Evolutionary conservation across 2,113 vertebrate species (phyloP).

Genomic region (Nansenia antarctica): DNA sequence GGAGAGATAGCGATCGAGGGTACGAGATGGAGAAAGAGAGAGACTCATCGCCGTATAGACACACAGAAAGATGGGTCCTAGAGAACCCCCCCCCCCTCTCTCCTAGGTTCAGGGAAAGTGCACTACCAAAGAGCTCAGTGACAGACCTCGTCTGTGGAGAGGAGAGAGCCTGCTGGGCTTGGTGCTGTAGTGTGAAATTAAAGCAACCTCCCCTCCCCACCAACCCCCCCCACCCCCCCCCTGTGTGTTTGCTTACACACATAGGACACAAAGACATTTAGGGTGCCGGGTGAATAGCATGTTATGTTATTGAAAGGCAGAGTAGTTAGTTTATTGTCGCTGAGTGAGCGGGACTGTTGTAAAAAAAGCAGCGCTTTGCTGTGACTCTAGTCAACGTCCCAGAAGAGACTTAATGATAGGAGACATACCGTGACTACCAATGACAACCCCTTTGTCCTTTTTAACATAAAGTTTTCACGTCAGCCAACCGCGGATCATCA

Average conservation of each 20-base stretch:
- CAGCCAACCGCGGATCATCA: conserved; percentile 26
- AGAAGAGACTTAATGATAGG: conserved; percentile 15
- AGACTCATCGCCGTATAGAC: conserved; percentile 3
- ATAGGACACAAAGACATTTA: neutral
- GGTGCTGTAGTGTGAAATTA: conserved; percentile 42
- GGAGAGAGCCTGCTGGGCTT: conserved; percentile 12
- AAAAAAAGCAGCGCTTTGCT: neutral
- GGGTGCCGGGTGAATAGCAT: neutral
- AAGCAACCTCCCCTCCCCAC: conserved; percentile 12
- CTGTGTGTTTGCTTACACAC: conserved; percentile 33
- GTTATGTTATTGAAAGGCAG: conserved; percentile 10
- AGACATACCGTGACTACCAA: neutral
- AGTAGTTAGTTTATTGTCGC: conserved; percentile 10
- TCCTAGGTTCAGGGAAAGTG: conserved; percentile 33
- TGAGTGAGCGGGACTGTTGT: neutral
- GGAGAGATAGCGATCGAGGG: neutral
- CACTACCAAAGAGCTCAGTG: conserved; percentile 30
- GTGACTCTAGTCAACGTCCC: conserved; percentile 12
- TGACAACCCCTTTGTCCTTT: conserved; percentile 28
- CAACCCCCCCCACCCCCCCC: conserved; percentile 5
- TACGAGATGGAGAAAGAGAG: neutral
- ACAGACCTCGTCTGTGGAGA: conserved; percentile 30
- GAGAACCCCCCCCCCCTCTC: conserved; percentile 48
- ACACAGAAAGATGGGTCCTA: conserved; percentile 30
- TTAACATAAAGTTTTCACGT: conserved; percentile 35